Evolutionary conservation across 2,888 invertebrate genomes (phyloP).

Genomic region (Sclerodermus sp.): DNA sequence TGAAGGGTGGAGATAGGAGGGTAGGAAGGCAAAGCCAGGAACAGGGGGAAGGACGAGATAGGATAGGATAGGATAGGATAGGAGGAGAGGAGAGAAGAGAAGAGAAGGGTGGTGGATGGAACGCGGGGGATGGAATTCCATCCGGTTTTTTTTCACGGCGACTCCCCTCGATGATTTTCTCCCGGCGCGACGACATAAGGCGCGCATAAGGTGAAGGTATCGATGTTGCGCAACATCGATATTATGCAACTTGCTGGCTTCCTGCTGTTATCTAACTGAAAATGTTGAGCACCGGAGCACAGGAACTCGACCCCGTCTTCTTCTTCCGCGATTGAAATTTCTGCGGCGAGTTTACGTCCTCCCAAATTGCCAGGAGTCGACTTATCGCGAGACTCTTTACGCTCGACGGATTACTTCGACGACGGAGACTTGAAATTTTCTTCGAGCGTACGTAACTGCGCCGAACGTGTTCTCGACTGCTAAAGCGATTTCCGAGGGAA

Average conservation of each 20-base stretch:
- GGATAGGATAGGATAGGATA: no score
- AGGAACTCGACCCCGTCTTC: conserved; percentile 24
- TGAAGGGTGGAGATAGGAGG: neutral
- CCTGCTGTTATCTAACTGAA: conserved; percentile 47
- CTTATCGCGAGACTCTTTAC: no score
- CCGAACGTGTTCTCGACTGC: no score
- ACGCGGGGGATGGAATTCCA: neutral
- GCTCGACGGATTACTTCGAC: no score
- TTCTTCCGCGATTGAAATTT: conserved; percentile 6
- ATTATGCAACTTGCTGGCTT: conserved; percentile 45
- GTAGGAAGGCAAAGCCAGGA: no score
- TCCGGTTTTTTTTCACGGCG: neutral
- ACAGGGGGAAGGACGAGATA: neutral
- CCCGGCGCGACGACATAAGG: conserved; percentile 28
- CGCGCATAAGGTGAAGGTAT: conserved; percentile 38
- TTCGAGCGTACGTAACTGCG: no score
- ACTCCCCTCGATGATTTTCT: conserved; percentile 22
- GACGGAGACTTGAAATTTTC: no score
- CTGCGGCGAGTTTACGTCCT: no score
- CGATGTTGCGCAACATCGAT: conserved; percentile 43
- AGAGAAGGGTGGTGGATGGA: neutral
- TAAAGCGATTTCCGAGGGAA: no score
- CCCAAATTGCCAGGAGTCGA: no score
- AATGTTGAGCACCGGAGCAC: conserved; percentile 10
- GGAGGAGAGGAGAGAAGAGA: neutral